Evolutionary conservation across 35 echinoderm and acorn worm species (phyloP), one percentile per base, ranked within the genome.

Genomic region (Holothuria glaberrima): DNA sequence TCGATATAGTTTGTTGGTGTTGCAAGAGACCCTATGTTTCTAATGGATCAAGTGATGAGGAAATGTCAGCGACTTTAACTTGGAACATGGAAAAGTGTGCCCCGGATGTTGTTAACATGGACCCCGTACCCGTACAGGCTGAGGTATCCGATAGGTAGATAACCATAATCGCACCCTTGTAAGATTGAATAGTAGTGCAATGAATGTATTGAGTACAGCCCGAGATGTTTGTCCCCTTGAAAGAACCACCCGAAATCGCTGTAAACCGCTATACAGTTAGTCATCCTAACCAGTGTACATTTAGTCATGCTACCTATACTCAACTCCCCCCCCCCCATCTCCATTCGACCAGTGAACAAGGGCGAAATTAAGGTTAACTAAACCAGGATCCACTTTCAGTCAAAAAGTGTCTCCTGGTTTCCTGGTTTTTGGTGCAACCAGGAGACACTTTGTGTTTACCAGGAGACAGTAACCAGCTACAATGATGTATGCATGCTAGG

Each of bases 1-100:
- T 84, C 24, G 80, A 84, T 56, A 54, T 54, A 0, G 9, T 84
- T 14, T 84, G 54, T 26, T 58, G 54, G 14, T 84, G 80, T 62
- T 84, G 54, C 32, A 30, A n/a, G 46, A 84, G 14, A 33, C 46
- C 29, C 27, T 26, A 16, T n/a, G 25, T 10, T 7, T 14, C 36
- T 12, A n/a, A 48, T 3, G 35, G 5, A 20, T 48, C 41, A 25
- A 26, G 74, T 61, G 54, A 84, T 21, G 80, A 61, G 16, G 57
- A 84, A 29, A 61, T 61, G 24, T 22, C 58, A 57, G 48, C 59
- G 29, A 34, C 80, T 27, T 5, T 84, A 13, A 84, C 7, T 33
- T 69, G 57, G 57, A 10, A 60, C 12, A 36, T 48, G 36, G 12
- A 78, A 19, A 36, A 56, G 21, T n/a, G 17, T 18, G 22, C 14